A percentile compares a stretch with the other conserved stretches of the same genome.
These are phyloP conservation scores for Zeugodacus cucurbitae DNA, from an alignment of 1,140 invertebrate species.

Conservation along the genomic window DNA sequence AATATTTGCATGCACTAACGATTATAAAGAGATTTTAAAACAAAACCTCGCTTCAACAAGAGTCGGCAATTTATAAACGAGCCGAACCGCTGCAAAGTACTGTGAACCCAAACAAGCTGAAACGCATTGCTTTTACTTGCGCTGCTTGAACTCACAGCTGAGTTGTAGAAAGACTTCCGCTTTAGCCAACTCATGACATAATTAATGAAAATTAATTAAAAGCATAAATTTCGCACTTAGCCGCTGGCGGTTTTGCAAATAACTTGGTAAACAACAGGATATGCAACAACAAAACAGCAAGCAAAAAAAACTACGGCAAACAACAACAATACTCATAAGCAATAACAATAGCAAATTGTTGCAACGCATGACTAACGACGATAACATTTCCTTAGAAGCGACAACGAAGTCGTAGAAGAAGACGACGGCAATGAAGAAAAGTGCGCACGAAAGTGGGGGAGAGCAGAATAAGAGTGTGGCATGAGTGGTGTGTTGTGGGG, in stretches of 20 bases:
- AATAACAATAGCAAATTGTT: constrained; percentile 37
- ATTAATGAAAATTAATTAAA: constrained; percentile 40
- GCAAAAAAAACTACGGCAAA: not conserved
- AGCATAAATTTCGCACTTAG: constrained; percentile 37
- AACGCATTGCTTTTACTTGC: not conserved
- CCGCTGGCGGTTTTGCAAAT: constrained; percentile 6
- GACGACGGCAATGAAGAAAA: not conserved
- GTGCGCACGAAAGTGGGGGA: not conserved
- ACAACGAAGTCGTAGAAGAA: not conserved
- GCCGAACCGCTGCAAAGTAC: not conserved
- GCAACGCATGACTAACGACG: constrained; percentile 30
- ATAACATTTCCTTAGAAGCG: not conserved
- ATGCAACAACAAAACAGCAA: constrained; percentile 25
- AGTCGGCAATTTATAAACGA: not conserved
- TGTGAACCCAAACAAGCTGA: not conserved
- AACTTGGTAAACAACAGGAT: constrained; percentile 21
- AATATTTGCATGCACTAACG: not conserved
- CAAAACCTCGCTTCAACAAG: not conserved
- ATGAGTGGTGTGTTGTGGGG: not conserved
- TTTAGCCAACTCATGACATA: constrained; percentile 24
- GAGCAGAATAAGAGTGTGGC: not conserved
- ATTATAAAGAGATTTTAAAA: not conserved
- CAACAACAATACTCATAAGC: not conserved
- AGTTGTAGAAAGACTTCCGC: not conserved
- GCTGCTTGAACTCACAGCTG: not conserved